A percentile compares a stretch with the other conserved stretches of the same genome.
Conservation (phyloP, 2,888 invertebrate genomes). For the Conchocele bisecta region DNA sequence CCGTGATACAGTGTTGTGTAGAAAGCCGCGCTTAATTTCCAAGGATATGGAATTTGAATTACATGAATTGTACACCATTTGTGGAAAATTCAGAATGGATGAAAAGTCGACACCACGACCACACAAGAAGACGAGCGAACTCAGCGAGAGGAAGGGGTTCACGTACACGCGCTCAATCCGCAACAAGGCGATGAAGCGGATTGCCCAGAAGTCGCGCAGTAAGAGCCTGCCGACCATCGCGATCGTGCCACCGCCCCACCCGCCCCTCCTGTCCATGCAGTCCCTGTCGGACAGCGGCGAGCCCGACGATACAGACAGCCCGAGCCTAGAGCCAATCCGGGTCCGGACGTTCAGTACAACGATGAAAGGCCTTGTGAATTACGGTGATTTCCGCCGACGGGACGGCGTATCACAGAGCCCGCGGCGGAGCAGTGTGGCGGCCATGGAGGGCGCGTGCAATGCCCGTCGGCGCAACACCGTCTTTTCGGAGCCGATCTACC, state of each 20-base stretch:
- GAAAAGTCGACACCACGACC: slow-evolving; percentile 23
- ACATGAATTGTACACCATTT: slow-evolving; percentile 49
- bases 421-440: slow-evolving; percentile 38
- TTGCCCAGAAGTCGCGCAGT: slow-evolving; percentile 45
- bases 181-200: slow-evolving; percentile 39
- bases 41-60: slow-evolving; percentile 51
- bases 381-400: slow-evolving; percentile 87
- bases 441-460: slow-evolving; percentile 21
- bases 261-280: slow-evolving; percentile 4
- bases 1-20: too few species aligned
- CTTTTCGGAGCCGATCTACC: slow-evolving; percentile 22
- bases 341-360: slow-evolving; percentile 97
- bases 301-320: slow-evolving; percentile 10
- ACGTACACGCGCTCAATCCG: slow-evolving; percentile 51
- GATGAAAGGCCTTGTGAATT: slow-evolving; percentile 94
- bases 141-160: slow-evolving; percentile 26
- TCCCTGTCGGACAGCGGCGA: slow-evolving; percentile 1
- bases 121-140: too few species aligned
- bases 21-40: too few species aligned
- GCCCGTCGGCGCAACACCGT: slow-evolving; percentile 44
- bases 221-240: slow-evolving; percentile 50
- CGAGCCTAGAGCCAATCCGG: slow-evolving; percentile 79
- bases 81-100: slow-evolving; percentile 50
- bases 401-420: slow-evolving; percentile 37
- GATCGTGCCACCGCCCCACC: slow-evolving; percentile 27